Percentiles rank a stretch among this genome's conserved stretches.
These are phyloP conservation scores for Setophaga petechia DNA, from an alignment of 2,113 vertebrate genomes.

Conservation along the genomic window DNA sequence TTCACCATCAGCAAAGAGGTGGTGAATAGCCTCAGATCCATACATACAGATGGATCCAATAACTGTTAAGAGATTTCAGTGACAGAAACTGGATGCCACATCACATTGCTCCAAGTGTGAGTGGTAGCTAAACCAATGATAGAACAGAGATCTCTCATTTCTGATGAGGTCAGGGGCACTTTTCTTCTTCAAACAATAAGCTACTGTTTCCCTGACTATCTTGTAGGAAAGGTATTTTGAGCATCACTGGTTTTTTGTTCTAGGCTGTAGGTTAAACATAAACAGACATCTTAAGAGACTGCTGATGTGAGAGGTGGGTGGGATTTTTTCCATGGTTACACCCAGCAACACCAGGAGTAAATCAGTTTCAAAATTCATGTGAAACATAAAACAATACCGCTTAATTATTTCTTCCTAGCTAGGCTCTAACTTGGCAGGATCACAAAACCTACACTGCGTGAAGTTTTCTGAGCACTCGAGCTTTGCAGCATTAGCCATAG, in stretches of 20 bases:
- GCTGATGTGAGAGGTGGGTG: not conserved
- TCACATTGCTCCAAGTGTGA: not conserved
- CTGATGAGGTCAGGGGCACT: not conserved
- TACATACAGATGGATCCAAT: not conserved
- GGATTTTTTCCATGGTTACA: not conserved
- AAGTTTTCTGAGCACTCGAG: not conserved
- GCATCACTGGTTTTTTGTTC: not conserved
- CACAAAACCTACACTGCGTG: not conserved
- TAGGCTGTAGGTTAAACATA: slow-evolving; percentile 7
- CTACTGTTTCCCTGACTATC: slow-evolving; percentile 9
- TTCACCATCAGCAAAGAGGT: not conserved
- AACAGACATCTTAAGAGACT: slow-evolving; percentile 6
- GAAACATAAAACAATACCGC: not conserved
- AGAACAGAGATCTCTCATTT: not conserved
- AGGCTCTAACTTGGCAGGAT: not conserved
- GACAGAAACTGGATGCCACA: not conserved
- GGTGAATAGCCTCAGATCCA: not conserved
- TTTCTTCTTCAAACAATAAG: slow-evolving; percentile 9
- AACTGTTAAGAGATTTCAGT: not conserved
- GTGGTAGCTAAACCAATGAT: not conserved
- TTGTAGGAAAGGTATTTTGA: not conserved
- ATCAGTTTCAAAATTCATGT: slow-evolving; percentile 33
- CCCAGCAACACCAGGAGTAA: not conserved
- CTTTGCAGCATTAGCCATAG: not conserved
- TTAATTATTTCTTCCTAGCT: slow-evolving; percentile 37